phyloP scores from a whole-genome alignment of 2,113 vertebrate species.

The Semicossyphus pulcher region DNA sequence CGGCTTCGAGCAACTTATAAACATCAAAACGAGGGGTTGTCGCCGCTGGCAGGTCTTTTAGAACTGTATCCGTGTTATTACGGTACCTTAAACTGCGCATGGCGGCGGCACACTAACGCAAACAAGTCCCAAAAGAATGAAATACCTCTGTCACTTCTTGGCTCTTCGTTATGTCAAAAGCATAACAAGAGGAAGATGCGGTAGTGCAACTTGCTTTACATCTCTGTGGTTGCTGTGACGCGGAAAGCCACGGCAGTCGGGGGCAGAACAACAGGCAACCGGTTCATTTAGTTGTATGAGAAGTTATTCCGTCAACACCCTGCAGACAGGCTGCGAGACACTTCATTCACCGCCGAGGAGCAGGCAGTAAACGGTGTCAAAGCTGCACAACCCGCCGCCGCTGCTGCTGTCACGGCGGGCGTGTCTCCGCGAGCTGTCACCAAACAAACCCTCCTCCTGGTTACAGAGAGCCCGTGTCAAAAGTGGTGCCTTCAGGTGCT shows the following conservation, averaged over 20 bases:
- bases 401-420: conserved; percentile 55
- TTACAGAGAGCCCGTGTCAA: conserved; percentile 36
- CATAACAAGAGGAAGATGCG: conserved; percentile 69
- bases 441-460: conserved; percentile 32
- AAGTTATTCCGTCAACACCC: conserved; percentile 62
- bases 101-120: conserved; percentile 10
- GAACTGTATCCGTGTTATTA: background rate
- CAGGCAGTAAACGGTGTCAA: background rate
- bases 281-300: conserved; percentile 36
- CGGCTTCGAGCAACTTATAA: conserved; percentile 7
- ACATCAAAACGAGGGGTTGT: background rate
- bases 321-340: background rate
- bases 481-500: conserved; percentile 55
- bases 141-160: conserved; percentile 75
- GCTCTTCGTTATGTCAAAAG: conserved; percentile 69
- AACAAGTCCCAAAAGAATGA: conserved; percentile 50
- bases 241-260: conserved; percentile 44
- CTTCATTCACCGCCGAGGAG: conserved; percentile 25
- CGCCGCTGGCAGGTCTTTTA: background rate
- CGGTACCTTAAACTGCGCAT: conserved; percentile 3
- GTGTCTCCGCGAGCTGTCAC: conserved; percentile 62
- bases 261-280: conserved; percentile 40
- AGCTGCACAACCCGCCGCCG: conserved; percentile 26
- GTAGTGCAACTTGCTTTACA: conserved; percentile 64
- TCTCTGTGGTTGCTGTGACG: conserved; percentile 64